Evolutionary conservation across 2,113 vertebrate species (phyloP), one percentile per base, ranked within the genome.

Genomic region (Turdus rufiventris): DNA sequence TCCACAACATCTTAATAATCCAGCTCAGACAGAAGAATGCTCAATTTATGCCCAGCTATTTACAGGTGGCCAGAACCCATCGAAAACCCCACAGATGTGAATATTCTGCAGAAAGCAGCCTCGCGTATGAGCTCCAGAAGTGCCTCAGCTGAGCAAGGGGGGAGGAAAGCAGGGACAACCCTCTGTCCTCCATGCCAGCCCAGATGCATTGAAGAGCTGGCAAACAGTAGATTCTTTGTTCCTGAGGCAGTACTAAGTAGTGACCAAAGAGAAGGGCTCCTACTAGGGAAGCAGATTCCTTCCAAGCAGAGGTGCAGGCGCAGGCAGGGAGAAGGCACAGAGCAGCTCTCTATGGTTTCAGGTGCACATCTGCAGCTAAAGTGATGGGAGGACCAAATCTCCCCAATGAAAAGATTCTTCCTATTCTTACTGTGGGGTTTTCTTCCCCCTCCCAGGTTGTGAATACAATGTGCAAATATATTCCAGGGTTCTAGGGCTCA

Each of bases 1-100:
- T 12, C n/a, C 45, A 16, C 6, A 16, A 20, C 17, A 54, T 2
- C 1, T 0, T 45, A 79, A 8, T 0, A 4, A 34, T 7, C 12
- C 73, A 57, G 40, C 10, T 36, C 38, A 76, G 66, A 28, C 0
- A 34, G 3, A 42, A 60, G 34, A 42, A 10, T 5, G 33, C 45
- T 28, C 78, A 31, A 7, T 45, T 76, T 43, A 13, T 9, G 40
- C 29, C 24, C 60, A 50, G 48, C 23, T 65, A 3, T 29, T 72
- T 34, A 48, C 12, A 94, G 43, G 38, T 34, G 70, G 61, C 23
- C 73, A 93, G 72, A 72, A 60, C 74, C 5, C 61, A 61, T 8
- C 7, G 53, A 19, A 63, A 85, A 9, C 24, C 45, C 63, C 65
- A 11, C 5, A 23, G 56, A 70, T 47, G 50, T n/a, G 12, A 19